Evolutionary conservation across 2,888 invertebrate genomes (phyloP), one percentile per base, ranked within the genome.

Genomic region (Drosophila imparisetae): DNA sequence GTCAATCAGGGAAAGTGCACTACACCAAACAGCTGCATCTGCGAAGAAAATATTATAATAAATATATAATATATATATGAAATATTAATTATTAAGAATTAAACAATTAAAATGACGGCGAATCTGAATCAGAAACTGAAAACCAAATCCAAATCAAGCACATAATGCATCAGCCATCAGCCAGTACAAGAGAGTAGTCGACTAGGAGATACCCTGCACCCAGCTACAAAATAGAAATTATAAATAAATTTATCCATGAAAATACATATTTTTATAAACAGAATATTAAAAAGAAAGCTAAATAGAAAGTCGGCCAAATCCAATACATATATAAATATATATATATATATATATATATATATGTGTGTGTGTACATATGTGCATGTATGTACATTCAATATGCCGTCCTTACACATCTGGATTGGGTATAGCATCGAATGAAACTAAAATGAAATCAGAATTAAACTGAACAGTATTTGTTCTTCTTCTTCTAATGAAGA

Each of bases 11-110:
- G 70, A 79, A 81, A 73, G 82, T 76, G 76, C 73, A 80, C 50
- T 45, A 27, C 52, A 55, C 18, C 40, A 65, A 59, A 49, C 62
- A 69, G 64, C 59, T 66, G 67, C 63, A 67, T 61, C 32, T 57
- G 57, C 52, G n/a, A 73, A 59, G 64, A 57, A 66, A 83, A 72
- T 80, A n/a, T n/a, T n/a, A n/a, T n/a, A n/a, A n/a, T n/a, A n/a
- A n/a, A n/a, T n/a, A n/a, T n/a, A n/a, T n/a, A n/a, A n/a, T n/a
- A n/a, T n/a, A n/a, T n/a, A n/a, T n/a, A n/a, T 18, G 34, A 59
- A 21, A 52, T 21, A 58, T 55, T 59, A 59, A 42, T 60, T 71
- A 55, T 55, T 38, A 50, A 4, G 24, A 52, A 53, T 42, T 21
- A 42, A 15, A 36, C 45, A 34, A 11, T 62, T 36, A 24, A n/a